A percentile compares a stretch with the other conserved stretches of the same genome.
Evolutionary conservation across 2,797 vertebrate genomes (phyloP).

Genomic region (Enteromius fasciolatus): DNA sequence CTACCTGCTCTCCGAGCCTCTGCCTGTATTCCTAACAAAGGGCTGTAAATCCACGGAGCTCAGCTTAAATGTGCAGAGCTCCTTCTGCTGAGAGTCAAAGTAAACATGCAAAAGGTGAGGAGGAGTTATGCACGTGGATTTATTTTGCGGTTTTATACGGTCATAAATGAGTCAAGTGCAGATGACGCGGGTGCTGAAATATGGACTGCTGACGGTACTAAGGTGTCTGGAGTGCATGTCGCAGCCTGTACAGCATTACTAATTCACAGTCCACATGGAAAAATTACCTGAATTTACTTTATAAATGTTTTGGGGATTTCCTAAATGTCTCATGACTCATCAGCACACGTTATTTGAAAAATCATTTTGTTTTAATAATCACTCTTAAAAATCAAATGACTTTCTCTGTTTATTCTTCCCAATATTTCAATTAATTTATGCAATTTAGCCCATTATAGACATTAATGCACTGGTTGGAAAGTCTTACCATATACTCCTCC

Average conservation of each 20-base stretch:
- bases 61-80: slow-evolving; percentile 32
- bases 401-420: neutral
- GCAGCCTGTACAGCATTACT: slow-evolving; percentile 25
- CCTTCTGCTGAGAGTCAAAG: slow-evolving; percentile 33
- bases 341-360: neutral
- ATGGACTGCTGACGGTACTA: slow-evolving; percentile 24
- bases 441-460: neutral
- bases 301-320: neutral
- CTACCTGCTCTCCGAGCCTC: slow-evolving; percentile 42
- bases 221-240: slow-evolving; percentile 21
- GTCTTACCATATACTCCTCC: too few species aligned
- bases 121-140: slow-evolving; percentile 18
- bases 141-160: slow-evolving; percentile 45
- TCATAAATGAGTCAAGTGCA: slow-evolving; percentile 52
- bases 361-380: neutral
- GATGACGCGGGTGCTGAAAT: slow-evolving; percentile 37
- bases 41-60: slow-evolving; percentile 1
- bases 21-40: slow-evolving; percentile 27
- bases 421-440: neutral
- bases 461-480: neutral
- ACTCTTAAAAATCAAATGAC: neutral
- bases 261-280: slow-evolving; percentile 32
- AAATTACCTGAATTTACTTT: neutral
- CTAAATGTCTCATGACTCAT: neutral
- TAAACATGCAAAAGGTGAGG: slow-evolving; percentile 29